Percentiles rank a stretch among this genome's conserved stretches.
phyloP scores from a whole-genome alignment of 2,113 vertebrate genomes.

The Corydoras sp. region DNA sequence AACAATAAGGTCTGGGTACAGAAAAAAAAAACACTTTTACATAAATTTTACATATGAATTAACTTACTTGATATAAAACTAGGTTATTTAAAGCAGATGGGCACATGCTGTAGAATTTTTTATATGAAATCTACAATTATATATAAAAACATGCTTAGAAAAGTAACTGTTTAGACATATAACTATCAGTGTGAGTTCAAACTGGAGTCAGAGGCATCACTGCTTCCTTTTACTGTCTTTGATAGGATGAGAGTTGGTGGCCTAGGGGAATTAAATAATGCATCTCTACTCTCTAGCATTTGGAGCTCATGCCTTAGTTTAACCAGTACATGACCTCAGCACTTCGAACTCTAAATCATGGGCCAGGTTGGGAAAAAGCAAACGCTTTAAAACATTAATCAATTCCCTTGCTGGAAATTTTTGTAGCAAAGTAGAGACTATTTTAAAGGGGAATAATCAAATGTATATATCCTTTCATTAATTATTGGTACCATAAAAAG shows the following conservation, averaged over 20 bases:
- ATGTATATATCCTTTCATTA: no score
- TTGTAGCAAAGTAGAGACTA: background rate
- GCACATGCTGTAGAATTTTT: no score
- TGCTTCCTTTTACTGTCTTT: conserved; percentile 32
- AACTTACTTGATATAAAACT: no score
- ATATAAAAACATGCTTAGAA: conserved; percentile 14
- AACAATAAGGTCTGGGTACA: no score
- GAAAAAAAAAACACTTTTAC: no score
- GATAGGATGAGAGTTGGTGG: conserved; percentile 45
- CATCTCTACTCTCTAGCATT: conserved; percentile 40
- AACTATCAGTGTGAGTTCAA: conserved; percentile 51
- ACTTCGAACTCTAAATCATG: conserved; percentile 44
- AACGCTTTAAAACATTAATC: conserved; percentile 52
- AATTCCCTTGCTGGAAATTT: conserved; percentile 6
- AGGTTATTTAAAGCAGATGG: no score
- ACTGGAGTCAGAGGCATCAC: conserved; percentile 46
- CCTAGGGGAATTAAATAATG: conserved; percentile 57
- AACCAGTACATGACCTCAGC: conserved; percentile 46
- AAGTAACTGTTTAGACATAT: conserved; percentile 41
- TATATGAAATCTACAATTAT: no score
- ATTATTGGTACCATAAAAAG: no score
- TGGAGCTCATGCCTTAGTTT: conserved; percentile 37
- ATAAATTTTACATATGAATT: no score
- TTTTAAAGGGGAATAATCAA: no score
- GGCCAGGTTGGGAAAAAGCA: conserved; percentile 35